These are phyloP conservation scores for Lucilia cuprina DNA, from an alignment of 1,140 invertebrate genomes.

Conservation along the genomic window DNA sequence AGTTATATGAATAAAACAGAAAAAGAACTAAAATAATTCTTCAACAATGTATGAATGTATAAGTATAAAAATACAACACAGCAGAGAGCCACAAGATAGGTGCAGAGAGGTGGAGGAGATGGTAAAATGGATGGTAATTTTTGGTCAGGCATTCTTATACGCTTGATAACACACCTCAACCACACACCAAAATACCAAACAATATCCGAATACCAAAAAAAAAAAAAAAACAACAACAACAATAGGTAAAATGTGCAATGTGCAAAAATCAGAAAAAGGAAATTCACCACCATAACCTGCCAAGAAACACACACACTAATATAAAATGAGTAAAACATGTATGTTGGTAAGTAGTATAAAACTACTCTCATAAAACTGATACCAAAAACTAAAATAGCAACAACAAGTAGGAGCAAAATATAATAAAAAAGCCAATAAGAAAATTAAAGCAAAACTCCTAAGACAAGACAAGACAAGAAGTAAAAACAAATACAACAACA, in stretches of 20 bases:
- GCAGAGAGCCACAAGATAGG: not conserved
- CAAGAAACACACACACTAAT: not conserved
- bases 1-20: not conserved
- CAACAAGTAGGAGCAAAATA: not conserved
- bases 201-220: constrained; percentile 34
- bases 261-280: constrained; percentile 10
- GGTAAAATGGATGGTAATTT: constrained; percentile 39
- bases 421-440: constrained; percentile 17
- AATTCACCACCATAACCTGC: not conserved
- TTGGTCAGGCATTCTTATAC: constrained; percentile 43
- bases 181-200: constrained; percentile 39
- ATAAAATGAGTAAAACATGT: not conserved
- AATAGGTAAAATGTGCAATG: constrained; percentile 19
- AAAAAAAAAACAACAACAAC: too few relatives aligned
- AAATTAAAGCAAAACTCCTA: constrained; percentile 13
- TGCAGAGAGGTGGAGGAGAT: not conserved
- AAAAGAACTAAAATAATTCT: not conserved
- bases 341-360: not conserved
- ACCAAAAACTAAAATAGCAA: not conserved
- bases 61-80: not conserved
- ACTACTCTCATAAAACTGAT: not conserved
- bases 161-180: constrained; percentile 42
- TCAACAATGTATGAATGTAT: not conserved
- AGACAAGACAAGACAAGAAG: not conserved
- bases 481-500: constrained; percentile 18